Evolutionary conservation across 2,888 invertebrate species (phyloP).

Genomic region (Desoria tigrina): DNA sequence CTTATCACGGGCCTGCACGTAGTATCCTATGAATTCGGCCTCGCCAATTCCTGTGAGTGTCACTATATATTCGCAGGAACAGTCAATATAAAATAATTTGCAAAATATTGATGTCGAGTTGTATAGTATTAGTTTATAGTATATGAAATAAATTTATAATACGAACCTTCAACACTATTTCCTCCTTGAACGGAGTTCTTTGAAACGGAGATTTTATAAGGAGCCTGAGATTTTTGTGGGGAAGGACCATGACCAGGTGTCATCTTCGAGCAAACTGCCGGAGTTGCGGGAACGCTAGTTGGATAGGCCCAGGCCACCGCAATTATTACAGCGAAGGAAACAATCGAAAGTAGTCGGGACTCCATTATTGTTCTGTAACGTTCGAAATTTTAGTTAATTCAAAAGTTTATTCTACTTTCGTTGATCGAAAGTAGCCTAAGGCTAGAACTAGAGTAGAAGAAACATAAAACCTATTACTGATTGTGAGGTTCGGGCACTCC

Average conservation of each 20-base stretch:
- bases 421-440: too few relatives aligned
- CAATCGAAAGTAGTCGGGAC: background rate
- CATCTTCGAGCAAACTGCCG: conserved; percentile 40
- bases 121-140: too few relatives aligned
- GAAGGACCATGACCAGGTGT: conserved; percentile 43
- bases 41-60: conserved; percentile 24
- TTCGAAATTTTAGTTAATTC: too few relatives aligned
- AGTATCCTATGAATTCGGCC: conserved; percentile 39
- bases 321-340: background rate
- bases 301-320: conserved; percentile 22
- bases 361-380: background rate
- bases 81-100: too few relatives aligned
- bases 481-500: too few relatives aligned
- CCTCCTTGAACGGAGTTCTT: conserved; percentile 28
- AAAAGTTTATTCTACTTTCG: too few relatives aligned
- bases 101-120: too few relatives aligned
- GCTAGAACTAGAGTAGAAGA: too few relatives aligned
- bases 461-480: too few relatives aligned
- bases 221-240: conserved; percentile 29
- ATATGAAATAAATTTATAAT: background rate
- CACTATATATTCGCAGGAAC: conserved; percentile 24
- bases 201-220: conserved; percentile 29
- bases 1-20: conserved; percentile 42
- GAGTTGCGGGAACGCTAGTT: conserved; percentile 36
- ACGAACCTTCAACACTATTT: conserved; percentile 36